Base-by-base conservation (phyloP, 2,113 vertebrate genomes). In the Onychostoma macrolepis region DNA sequence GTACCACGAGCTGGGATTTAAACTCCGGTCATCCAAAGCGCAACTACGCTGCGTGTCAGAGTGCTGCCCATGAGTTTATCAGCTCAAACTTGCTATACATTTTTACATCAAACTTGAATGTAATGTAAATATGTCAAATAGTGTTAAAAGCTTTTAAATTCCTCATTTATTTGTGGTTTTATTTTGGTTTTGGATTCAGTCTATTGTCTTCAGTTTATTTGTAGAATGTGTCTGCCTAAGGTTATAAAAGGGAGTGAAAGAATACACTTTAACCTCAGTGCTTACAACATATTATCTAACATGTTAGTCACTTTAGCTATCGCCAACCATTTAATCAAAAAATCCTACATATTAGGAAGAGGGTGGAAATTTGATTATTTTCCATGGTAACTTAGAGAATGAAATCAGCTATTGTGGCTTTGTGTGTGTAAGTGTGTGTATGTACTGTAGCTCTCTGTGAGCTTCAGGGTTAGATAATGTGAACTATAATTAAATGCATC, bases 401-500 rank as follows among this genome's bases (percentile, higher is more conserved):
- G 45, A 61, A n/a, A 74, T 78, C 76, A 80, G 77, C 67, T 10
- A 10, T 10, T 53, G 38, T 75, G 38, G 38, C 12, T 43, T 0
- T 45, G 28, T 76, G 13, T 45, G 8, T 75, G 38, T 43, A 38
- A 36, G 41, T 41, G 41, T 41, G 41, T 41, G 41, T 41, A 5
- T 41, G 41, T 45, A 38, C 38, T 38, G 38, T 48, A 45, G 38
- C 24, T n/a, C 28, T 67, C 63, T 30, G 63, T n/a, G 26, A 45
- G 61, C 56, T 58, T 24, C 56, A 58, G 56, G 56, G 76, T 83
- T 65, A 87, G 79, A 72, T 81, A 83, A 82, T 83, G 30, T 75
- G 71, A 76, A 17, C 41, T 78, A 36, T 67, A 87, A 78, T 84
- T 77, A 76, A 83, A 65, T 87, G 80, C 53, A 77, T 56, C 45